Conservation (phyloP, 1,140 invertebrate species). For the Brachionus paranguensis region DNA sequence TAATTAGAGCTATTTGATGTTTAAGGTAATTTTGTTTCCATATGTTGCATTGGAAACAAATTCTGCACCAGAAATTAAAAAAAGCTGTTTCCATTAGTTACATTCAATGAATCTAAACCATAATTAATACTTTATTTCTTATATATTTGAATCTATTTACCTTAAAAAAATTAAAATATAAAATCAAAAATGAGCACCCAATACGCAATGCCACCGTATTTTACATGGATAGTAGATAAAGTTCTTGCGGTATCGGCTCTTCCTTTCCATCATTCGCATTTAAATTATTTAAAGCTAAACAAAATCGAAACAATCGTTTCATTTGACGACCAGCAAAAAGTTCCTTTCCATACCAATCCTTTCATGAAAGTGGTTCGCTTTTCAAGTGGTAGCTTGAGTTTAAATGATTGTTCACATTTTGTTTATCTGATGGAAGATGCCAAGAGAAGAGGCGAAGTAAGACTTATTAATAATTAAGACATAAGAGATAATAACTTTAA, state of each 20-base stretch:
- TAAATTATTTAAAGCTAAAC: slow-evolving; percentile 31
- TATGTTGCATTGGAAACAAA: not conserved
- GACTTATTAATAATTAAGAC: no score
- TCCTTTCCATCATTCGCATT: slow-evolving; percentile 22
- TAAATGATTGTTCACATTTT: slow-evolving; percentile 22
- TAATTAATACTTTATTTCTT: not conserved
- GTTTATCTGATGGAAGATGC: slow-evolving; percentile 22
- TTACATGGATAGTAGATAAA: slow-evolving; percentile 34
- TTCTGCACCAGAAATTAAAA: not conserved
- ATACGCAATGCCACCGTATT: slow-evolving; percentile 36
- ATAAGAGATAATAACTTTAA: not conserved
- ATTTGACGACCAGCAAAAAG: not conserved
- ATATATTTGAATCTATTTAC: not conserved
- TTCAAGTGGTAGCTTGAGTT: not conserved
- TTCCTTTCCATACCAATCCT: slow-evolving; percentile 13
- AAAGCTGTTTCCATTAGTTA: not conserved
- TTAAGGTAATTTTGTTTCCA: not conserved
- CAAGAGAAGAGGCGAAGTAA: not conserved
- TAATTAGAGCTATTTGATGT: not conserved
- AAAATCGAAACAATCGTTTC: slow-evolving; percentile 24
- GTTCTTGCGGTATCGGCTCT: not conserved
- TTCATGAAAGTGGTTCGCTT: not conserved
- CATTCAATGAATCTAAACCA: not conserved
- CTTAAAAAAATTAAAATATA: not conserved
- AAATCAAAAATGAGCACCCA: not conserved